Evolutionary conservation across 2,797 vertebrate species (phyloP), one percentile per base, ranked within the genome.

Genomic region (Nothura maculosa): DNA sequence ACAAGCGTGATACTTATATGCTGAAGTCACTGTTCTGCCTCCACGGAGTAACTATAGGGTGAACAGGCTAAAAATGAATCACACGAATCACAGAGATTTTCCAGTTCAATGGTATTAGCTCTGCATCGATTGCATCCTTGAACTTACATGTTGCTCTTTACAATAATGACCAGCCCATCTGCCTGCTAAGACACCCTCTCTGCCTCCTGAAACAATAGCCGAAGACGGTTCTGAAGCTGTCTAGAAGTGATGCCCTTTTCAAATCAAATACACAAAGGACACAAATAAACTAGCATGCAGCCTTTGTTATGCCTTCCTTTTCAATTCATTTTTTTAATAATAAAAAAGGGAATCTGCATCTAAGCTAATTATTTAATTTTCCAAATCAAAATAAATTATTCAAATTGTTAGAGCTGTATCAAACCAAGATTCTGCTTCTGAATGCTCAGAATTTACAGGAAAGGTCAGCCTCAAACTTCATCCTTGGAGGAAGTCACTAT

Each of bases 71-170:
- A 79, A 92, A 64, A 2, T 12, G 16, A 85, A 62, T 69, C 38
- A 69, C 69, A 60, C 13, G 16, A 85, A 62, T 69, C 38, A 69
- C 69, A 60, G 50, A 77, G 38, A 67, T 93, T 87, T 94, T 93
- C 60, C 70, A 84, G 76, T 25, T 87, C 85, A 73, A 1, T 68
- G 24, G 52, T 52, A 87, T 19, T 79, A 89, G 17, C n/a, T 12
- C 24, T 40, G 4, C 30, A 67, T 5, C 54, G 30, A 81, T 32
- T 74, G 20, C 40, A 84, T 67, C 67, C 47, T 38, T 48, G 57
- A 88, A 87, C 6, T 52, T 69, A 34, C 1, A 8, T 69, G 80
- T 70, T 84, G 36, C 32, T 63, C 25, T 30, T 83, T 45, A 38
- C 9, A 34, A 5, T 32, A 73, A 72, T 3, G 18, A 66, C 21